Percentiles rank a stretch among this genome's conserved stretches.
These are phyloP conservation scores for Ataeniobius toweri DNA, from an alignment of 2,797 vertebrate species.

Conservation along the genomic window DNA sequence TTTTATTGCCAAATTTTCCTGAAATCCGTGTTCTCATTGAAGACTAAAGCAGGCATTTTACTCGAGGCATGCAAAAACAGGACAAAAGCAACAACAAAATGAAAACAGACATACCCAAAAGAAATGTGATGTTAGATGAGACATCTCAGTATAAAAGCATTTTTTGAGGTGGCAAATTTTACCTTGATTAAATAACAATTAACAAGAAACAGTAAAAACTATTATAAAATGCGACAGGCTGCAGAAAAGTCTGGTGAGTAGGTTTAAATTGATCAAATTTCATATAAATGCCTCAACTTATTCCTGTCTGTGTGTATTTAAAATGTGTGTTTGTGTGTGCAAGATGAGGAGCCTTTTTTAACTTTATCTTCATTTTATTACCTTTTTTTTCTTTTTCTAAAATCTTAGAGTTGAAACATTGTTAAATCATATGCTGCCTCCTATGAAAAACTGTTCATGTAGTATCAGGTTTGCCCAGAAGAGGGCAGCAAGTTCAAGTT, in stretches of 20 bases:
- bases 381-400: background rate
- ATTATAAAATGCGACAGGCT: background rate
- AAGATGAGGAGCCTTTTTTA: background rate
- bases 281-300: background rate
- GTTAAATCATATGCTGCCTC: background rate
- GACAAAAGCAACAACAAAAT: background rate
- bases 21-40: background rate
- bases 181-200: background rate
- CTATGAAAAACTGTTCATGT: background rate
- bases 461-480: conserved; percentile 46
- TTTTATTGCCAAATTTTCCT: background rate
- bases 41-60: background rate
- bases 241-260: background rate
- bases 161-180: background rate
- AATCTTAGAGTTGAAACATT: background rate
- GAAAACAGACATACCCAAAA: background rate
- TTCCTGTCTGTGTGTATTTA: background rate
- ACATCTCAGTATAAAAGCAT: background rate
- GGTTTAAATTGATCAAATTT: background rate
- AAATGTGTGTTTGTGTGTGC: background rate
- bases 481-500: conserved; percentile 49
- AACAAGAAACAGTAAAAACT: too few species aligned
- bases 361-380: background rate
- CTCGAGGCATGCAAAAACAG: background rate
- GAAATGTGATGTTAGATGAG: too few species aligned